A percentile compares a stretch with the other conserved stretches of the same genome.
phyloP scores from a whole-genome alignment of 2,113 vertebrate genomes.

The Corynorhinus townsendii region DNA sequence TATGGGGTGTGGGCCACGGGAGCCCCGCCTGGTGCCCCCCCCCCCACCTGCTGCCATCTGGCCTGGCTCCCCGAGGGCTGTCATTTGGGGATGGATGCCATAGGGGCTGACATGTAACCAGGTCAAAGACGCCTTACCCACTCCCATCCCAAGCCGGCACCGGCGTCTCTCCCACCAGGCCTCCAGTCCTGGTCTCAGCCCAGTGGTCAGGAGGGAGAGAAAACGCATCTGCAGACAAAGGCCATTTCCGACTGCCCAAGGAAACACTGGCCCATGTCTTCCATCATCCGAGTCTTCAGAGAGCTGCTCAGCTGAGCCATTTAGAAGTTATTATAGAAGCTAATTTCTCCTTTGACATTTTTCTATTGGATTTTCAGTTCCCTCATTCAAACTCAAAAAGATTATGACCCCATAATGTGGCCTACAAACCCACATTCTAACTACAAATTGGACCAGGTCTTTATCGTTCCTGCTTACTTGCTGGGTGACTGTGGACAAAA shows the following conservation, averaged over 20 bases:
- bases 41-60: not conserved
- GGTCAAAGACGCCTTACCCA: not conserved
- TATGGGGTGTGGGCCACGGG: conserved; percentile 60
- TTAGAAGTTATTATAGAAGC: conserved; percentile 39
- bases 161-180: not conserved
- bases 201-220: not conserved
- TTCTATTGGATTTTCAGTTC: conserved; percentile 48
- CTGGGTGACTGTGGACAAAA: not conserved
- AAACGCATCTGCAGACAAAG: conserved; percentile 44
- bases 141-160: not conserved
- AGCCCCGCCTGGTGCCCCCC: not conserved
- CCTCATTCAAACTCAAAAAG: conserved; percentile 48
- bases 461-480: not conserved
- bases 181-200: not conserved
- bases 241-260: conserved; percentile 44
- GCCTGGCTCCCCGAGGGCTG: not conserved
- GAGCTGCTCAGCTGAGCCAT: not conserved
- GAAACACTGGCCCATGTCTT: conserved; percentile 6
- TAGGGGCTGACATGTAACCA: conserved; percentile 16
- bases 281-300: conserved; percentile 45
- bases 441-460: not conserved
- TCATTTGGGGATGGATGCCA: conserved; percentile 44
- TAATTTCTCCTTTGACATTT: conserved; percentile 51
- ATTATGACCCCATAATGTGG: conserved; percentile 1
- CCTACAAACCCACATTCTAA: not conserved